Evolutionary conservation across 2,113 vertebrate genomes (phyloP), one percentile per base, ranked within the genome.

Genomic region (Crotalus helleri): DNA sequence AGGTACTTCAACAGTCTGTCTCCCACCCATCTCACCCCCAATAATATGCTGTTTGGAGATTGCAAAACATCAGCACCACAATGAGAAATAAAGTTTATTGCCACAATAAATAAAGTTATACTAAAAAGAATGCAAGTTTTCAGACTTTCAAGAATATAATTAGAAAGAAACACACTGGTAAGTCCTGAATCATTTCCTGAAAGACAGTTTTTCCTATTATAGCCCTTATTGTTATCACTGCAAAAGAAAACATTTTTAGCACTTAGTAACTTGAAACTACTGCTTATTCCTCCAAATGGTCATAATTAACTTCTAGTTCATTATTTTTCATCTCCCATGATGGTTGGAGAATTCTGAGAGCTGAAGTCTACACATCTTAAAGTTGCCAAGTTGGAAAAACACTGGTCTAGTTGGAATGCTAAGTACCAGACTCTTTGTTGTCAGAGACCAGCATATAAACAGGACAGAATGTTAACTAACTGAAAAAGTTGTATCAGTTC

Each of bases 121-220:
- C 23, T 49, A 93, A 49, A 53, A 12, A 33, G 13, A 6, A 1
- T 51, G 93, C 64, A 44, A 58, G 64, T 3, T 53, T 44, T 3
- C 29, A 1, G 13, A 46, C 0, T 49, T 51, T 74, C n/a, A 33
- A 7, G 0, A 51, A 44, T 0, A 0, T 12, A n/a, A 15, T 0
- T 0, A 0, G 6, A 33, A 58, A 55, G 5, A 81, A 85, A 12
- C 21, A 29, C 9, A 26, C 29, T 13, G 46, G 8, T 51, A n/a
- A 51, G 2, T 8, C 4, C 54, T 58, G 55, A 87, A 5, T 58
- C 53, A 33, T 74, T 91, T 94, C 88, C 91, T 29, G 46, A 1
- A 87, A 1, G 8, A 5, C n/a, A 4, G 19, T 49, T 74, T 69
- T 2, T 13, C 17, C 89, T 93, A 1, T 19, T 24, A 11, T 88